Evolutionary conservation across 1,140 invertebrate species (phyloP).

Genomic region (Leptopilina boulardi): DNA sequence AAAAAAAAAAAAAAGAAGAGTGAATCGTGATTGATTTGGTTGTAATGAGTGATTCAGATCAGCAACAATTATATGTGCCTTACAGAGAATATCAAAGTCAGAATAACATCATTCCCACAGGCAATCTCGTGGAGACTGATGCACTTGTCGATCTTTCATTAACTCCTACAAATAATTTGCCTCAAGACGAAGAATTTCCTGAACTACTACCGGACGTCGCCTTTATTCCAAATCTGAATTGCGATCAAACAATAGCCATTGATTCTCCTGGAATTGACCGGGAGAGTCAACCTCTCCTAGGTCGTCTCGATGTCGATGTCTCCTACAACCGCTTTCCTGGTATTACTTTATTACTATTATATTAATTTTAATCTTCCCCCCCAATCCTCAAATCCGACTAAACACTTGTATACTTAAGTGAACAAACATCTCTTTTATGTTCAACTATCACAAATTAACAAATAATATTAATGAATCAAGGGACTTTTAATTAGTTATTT

Average conservation of each 20-base stretch:
- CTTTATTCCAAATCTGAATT: conserved; percentile 67
- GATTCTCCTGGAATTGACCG: conserved; percentile 86
- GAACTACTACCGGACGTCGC: conserved; percentile 71
- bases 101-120: conserved; percentile 64
- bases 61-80: conserved; percentile 74
- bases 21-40: conserved; percentile 53
- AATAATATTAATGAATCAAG: neutral
- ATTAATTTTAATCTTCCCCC: neutral
- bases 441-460: neutral
- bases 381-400: conserved; percentile 7
- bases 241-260: conserved; percentile 76
- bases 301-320: conserved; percentile 85
- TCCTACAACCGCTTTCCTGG: conserved; percentile 89
- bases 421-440: neutral
- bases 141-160: conserved; percentile 68
- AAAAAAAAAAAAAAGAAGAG: conserved; percentile 19
- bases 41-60: conserved; percentile 76
- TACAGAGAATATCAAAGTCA: conserved; percentile 74
- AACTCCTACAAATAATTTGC: conserved; percentile 44
- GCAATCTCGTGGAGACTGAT: conserved; percentile 67
- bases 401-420: neutral
- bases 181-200: conserved; percentile 49
- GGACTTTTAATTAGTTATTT: neutral
- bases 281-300: conserved; percentile 92
- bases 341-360: conserved; percentile 68